These are phyloP conservation scores for Enteromius anoplus DNA, from an alignment of 2,797 vertebrate genomes.

Conservation along the genomic window DNA sequence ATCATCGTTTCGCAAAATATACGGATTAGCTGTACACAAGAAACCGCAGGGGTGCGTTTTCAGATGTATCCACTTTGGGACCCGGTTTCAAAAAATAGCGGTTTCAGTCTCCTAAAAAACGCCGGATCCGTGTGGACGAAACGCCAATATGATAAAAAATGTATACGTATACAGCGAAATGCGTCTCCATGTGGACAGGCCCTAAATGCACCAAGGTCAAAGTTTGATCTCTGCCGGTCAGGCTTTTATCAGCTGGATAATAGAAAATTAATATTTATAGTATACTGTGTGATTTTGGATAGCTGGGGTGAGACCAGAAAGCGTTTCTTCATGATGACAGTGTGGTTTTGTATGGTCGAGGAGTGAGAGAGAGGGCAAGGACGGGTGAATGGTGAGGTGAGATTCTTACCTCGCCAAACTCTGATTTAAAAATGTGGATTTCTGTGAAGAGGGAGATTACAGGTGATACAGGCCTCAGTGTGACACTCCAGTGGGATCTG, in stretches of 20 bases:
- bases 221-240: slow-evolving; percentile 19
- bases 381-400: slow-evolving; percentile 27
- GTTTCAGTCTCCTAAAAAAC: too few species aligned
- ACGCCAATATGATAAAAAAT: too few species aligned
- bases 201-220: slow-evolving; percentile 16
- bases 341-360: slow-evolving; percentile 13
- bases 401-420: slow-evolving; percentile 42
- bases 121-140: too few species aligned
- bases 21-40: too few species aligned
- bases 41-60: too few species aligned
- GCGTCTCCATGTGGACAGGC: too few species aligned
- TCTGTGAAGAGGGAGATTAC: slow-evolving; percentile 55
- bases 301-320: neutral
- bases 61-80: too few species aligned
- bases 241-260: slow-evolving; percentile 20
- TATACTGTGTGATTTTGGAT: slow-evolving; percentile 10
- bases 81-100: too few species aligned
- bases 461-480: slow-evolving; percentile 55
- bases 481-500: slow-evolving; percentile 51
- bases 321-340: slow-evolving; percentile 19
- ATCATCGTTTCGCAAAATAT: too few species aligned
- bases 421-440: slow-evolving; percentile 52
- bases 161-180: too few species aligned
- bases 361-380: slow-evolving; percentile 35
- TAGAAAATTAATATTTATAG: slow-evolving; percentile 41